A percentile compares a stretch with the other conserved stretches of the same genome.
Evolutionary conservation across 1,140 invertebrate genomes (phyloP).

Genomic region (Pachypeltis micranthus): DNA sequence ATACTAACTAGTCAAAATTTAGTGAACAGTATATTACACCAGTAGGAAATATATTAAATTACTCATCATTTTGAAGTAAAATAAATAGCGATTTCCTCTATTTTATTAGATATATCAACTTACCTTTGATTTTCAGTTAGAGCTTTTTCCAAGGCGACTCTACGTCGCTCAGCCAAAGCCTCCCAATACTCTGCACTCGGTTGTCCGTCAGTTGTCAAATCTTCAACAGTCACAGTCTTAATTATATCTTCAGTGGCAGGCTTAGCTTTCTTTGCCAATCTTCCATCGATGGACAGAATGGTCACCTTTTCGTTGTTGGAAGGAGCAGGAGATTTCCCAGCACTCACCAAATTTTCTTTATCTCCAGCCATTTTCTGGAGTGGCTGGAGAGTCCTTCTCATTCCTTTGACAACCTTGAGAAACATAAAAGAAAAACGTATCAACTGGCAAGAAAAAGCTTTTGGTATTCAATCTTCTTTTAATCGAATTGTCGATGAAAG

Average conservation of each 20-base stretch:
- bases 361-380: slow-evolving; percentile 26
- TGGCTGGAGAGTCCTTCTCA: slow-evolving; percentile 23
- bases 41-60: too few species aligned
- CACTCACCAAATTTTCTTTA: slow-evolving; percentile 27
- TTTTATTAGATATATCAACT: neutral
- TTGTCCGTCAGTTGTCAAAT: slow-evolving; percentile 29
- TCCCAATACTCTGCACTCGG: slow-evolving; percentile 57
- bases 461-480: too few species aligned
- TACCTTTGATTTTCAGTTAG: slow-evolving; percentile 41
- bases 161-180: slow-evolving; percentile 48
- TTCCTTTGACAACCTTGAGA: slow-evolving; percentile 14
- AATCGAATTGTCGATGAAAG: too few species aligned
- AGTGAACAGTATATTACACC: too few species aligned
- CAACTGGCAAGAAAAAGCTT: too few species aligned
- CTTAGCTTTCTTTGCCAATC: neutral
- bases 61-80: neutral
- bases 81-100: neutral
- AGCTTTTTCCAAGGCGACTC: slow-evolving; percentile 48
- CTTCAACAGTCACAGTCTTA: slow-evolving; percentile 20
- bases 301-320: neutral
- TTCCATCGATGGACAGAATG: neutral
- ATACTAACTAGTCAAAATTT: too few species aligned
- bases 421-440: too few species aligned
- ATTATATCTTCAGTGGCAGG: neutral
- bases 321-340: slow-evolving; percentile 14